Percentiles rank a stretch among this genome's conserved stretches.
phyloP scores from a whole-genome alignment of 37 sponge, comb jelly and placozoan genomes.

The Beroe forskalii region DNA sequence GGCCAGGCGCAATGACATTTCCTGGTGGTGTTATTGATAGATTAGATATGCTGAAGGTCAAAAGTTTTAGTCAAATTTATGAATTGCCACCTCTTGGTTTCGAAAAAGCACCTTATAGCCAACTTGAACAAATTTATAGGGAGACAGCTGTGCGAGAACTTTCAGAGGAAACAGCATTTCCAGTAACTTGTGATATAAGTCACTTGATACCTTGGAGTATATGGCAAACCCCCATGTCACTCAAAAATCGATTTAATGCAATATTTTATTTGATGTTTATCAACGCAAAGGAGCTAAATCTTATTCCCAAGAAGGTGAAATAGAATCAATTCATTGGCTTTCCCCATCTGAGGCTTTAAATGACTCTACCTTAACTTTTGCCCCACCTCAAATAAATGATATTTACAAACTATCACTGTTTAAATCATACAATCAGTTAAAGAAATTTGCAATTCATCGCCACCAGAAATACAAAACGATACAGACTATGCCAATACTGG shows the following conservation, averaged over 20 bases:
- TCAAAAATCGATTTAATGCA: not conserved
- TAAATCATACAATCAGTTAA: not conserved
- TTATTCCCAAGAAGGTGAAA: constrained; percentile 12
- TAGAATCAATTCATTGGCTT: constrained; percentile 18
- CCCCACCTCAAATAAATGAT: not conserved
- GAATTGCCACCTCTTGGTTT: not conserved
- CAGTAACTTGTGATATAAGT: not conserved
- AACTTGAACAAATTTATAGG: not conserved
- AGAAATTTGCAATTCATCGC: not conserved
- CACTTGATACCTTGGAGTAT: constrained; percentile 19
- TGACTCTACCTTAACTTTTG: not conserved
- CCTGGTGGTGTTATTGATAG: constrained; percentile 38
- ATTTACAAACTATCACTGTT: not conserved
- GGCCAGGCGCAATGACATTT: constrained; percentile 25
- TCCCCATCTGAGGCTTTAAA: constrained; percentile 18
- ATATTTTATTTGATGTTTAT: constrained; percentile 3
- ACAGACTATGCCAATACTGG: not conserved
- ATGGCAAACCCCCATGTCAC: constrained; percentile 2
- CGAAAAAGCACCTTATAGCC: not conserved
- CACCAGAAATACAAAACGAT: not conserved
- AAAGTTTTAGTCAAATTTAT: not conserved
- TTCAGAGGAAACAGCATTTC: constrained; percentile 17
- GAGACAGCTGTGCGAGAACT: constrained; percentile 10
- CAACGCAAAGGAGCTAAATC: not conserved
- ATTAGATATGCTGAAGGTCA: not conserved